A percentile compares a stretch with the other conserved stretches of the same genome.
phyloP scores from a whole-genome alignment of 2,113 vertebrate genomes.

The Prietella phreatophila region DNA sequence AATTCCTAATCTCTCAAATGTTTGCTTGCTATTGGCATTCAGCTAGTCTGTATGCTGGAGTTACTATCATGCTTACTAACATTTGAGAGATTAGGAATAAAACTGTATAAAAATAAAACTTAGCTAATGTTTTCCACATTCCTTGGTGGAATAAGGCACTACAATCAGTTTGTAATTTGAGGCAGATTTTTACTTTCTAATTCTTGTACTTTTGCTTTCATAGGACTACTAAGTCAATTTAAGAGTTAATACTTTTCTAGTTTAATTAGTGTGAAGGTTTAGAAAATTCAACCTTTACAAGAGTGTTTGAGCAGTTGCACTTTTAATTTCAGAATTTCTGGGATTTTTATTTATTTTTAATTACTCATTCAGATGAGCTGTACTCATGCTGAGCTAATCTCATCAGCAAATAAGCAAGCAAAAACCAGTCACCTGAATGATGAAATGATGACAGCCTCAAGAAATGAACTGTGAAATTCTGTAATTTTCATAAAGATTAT shows the following conservation, averaged over 20 bases:
- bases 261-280: neutral
- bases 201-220: neutral
- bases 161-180: too few species aligned
- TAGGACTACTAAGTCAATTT: too few species aligned
- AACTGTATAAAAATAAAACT: neutral
- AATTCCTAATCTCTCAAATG: neutral
- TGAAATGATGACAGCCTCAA: conserved; percentile 61
- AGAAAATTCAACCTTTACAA: neutral
- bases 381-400: conserved; percentile 9
- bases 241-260: neutral
- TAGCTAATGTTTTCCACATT: neutral
- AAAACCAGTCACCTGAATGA: conserved; percentile 53
- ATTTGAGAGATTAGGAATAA: neutral
- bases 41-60: neutral
- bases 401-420: conserved; percentile 3
- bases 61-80: neutral
- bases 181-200: neutral
- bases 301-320: neutral
- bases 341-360: neutral
- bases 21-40: neutral
- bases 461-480: conserved; percentile 55
- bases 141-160: neutral
- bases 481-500: neutral
- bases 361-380: neutral
- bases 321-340: neutral